Base-by-base conservation (phyloP, 2,888 invertebrate species). In the Apamea crenata region DNA sequence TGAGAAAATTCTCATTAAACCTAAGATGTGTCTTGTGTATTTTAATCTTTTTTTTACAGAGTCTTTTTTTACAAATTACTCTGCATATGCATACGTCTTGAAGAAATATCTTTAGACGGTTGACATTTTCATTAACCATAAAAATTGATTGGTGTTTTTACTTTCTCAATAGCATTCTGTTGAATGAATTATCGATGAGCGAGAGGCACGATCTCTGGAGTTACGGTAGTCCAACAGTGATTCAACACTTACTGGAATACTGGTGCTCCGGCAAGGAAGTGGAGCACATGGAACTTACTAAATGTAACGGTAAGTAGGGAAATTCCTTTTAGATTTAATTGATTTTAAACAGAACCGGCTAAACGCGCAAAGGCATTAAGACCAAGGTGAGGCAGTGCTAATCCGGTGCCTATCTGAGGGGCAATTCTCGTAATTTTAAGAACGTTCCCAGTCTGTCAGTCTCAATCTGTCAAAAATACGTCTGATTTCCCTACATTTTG, bases 261-360 rank as follows among this genome's bases (percentile, higher is more conserved):
- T 84, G 83, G 85, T 84, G 83, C 63, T 16, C 66, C 0, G 67
- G 29, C 2, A 25, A 0, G 1, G 4, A 50, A 2, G 44, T 83
- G 8, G 1, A 36, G 14, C 14, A 32, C 2, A 77, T 85, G 81
- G 53, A 66, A 1, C 50, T 59, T 14, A 21, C 47, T 29, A 77
- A 47, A 21, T 84, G 83, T 71, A 70, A 66, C 10, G 83, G 85
- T 83, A 76, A 29, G 69, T 40, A 29, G 29, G 12, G 12, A 14
- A 7, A 74, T 40, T 40, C 12, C 12, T 73, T 18, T 29, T 18
- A 12, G 18, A 7, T 32, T 44, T 14, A 56, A 18, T 14, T 56
- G 4, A 8, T 29, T 29, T 1, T 21, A 29, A 18, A 66, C 10
- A 73, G 32, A 14, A 21, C 29, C 8, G 2, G 2, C 14, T 10